These are phyloP conservation scores for Ochropleura plecta DNA, from an alignment of 2,888 invertebrate species.

Conservation along the genomic window DNA sequence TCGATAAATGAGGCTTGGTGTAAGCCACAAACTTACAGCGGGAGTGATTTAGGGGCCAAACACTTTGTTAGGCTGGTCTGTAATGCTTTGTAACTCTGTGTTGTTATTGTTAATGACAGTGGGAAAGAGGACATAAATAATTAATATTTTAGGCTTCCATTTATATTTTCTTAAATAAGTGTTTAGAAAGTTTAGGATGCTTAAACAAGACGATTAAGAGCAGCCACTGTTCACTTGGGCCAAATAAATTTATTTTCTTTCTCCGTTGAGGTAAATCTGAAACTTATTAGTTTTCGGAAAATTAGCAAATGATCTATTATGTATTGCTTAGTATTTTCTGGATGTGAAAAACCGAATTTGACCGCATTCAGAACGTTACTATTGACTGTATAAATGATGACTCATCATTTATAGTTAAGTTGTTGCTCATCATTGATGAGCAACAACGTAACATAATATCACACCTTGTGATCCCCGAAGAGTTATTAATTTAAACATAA, in stretches of 20 bases:
- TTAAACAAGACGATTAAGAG: no score
- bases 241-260: no score
- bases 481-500: no score
- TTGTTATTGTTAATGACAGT: neutral
- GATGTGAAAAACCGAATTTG: neutral
- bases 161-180: no score
- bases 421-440: no score
- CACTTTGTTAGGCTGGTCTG: neutral
- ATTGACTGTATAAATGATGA: neutral
- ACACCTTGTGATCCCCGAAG: no score
- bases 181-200: no score
- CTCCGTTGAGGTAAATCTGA: no score
- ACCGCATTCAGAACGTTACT: neutral
- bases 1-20: constrained; percentile 63
- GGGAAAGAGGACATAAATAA: neutral
- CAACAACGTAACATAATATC: no score
- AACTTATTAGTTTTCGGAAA: neutral
- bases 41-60: constrained; percentile 4
- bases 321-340: neutral
- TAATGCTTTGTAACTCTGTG: neutral
- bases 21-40: constrained; percentile 45
- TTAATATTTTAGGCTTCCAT: no score
- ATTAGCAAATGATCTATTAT: neutral
- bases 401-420: no score
- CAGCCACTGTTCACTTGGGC: no score